These are phyloP conservation scores for Chlorodrepanis virens DNA, from an alignment of 2,113 vertebrate species.

Conservation along the genomic window DNA sequence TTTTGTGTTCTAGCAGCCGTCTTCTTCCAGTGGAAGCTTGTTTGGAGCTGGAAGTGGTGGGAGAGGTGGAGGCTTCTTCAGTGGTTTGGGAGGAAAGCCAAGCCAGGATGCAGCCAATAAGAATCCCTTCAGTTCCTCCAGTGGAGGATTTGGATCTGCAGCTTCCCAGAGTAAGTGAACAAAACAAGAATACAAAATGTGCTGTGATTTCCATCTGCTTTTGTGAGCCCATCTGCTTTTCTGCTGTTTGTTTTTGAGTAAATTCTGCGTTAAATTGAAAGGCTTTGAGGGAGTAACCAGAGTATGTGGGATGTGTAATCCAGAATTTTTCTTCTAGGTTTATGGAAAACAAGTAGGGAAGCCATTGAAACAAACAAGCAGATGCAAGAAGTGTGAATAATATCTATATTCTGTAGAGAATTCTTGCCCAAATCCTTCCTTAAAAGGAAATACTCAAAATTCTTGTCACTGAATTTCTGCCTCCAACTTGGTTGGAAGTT, in stretches of 20 bases:
- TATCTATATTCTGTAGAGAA: neutral
- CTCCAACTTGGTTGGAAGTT: neutral
- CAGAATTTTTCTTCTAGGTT: neutral
- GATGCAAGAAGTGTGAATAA: neutral
- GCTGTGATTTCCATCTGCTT: slow-evolving; percentile 9
- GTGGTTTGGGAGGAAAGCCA: slow-evolving; percentile 93
- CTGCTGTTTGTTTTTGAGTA: neutral
- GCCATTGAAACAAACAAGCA: neutral
- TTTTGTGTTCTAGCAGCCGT: slow-evolving; percentile 63
- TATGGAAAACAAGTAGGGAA: neutral
- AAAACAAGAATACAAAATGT: slow-evolving; percentile 1
- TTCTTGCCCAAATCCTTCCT: neutral
- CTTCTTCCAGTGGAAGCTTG: slow-evolving; percentile 76
- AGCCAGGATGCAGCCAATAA: slow-evolving; percentile 95
- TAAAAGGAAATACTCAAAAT: neutral
- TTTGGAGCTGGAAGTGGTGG: slow-evolving; percentile 81
- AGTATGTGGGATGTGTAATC: neutral
- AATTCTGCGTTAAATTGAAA: neutral
- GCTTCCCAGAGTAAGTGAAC: slow-evolving; percentile 73
- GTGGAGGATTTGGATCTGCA: slow-evolving; percentile 72
- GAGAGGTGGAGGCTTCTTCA: slow-evolving; percentile 87
- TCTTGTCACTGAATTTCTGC: neutral
- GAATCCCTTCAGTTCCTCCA: slow-evolving; percentile 87
- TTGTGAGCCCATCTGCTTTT: slow-evolving; percentile 6
- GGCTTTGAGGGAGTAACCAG: neutral